Evolutionary conservation across 2,888 invertebrate genomes (phyloP), one percentile per base, ranked within the genome.

Genomic region (Temnothorax rugatulus): DNA sequence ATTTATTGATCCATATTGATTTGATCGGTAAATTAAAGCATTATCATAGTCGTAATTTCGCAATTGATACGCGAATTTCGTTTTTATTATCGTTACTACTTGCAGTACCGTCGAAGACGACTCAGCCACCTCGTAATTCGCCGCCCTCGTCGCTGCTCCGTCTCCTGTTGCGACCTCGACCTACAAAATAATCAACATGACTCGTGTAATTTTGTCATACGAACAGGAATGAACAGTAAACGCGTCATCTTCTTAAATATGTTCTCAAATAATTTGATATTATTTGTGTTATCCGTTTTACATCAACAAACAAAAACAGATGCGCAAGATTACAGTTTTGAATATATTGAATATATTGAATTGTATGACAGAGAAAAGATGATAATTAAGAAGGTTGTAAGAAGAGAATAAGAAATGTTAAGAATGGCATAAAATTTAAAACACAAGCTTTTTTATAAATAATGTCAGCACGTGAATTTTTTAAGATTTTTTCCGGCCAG

Each of bases 101-200:
- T 86, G 63, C 79, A 82, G 68, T 85, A 84, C 64, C 85, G 66
- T 66, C 59, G 68, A 64, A 86, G 82, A 63, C 29, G 76, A 47
- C 63, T 88, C 92, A 93, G 73, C 92, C 91, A 77, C 91, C 91
- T 91, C 93, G 89, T 79, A 93, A 90, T 84, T 93, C 93, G 85
- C 92, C 92, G 69, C 89, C 84, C 82, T 93, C 93, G 86, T 92
- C 92, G 85, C 91, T 92, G 88, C 91, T 93, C 90, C 93, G 92
- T 87, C 93, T 91, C 64, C 93, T 90, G 89, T 92, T 92, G 75
- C 93, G 92, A 82, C 93, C 92, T 79, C 94, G 93, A 71, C 94
- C 94, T 94, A 92, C 81, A 91, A 93, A 90, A 89, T 52, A 85
- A 86, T 83, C 83, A 66, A 79, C 82, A 86, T 68, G 44, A 81